Conservation (phyloP, 2,888 invertebrate genomes). For the Tipula confusa region DNA sequence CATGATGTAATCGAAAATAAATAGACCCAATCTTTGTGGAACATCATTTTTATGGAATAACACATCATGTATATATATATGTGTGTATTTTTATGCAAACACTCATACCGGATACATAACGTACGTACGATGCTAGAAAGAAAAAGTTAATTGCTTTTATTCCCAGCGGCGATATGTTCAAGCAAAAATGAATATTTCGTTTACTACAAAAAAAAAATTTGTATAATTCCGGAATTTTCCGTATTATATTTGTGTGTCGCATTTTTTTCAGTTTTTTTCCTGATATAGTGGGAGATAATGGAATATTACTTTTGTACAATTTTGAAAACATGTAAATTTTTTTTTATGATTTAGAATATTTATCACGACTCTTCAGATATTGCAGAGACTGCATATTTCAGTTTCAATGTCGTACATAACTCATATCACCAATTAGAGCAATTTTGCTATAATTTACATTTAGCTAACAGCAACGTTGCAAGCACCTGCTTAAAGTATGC, state of each 20-base stretch:
- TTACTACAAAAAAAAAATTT: background rate
- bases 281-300: background rate
- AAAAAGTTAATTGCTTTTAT: slow-evolving; percentile 17
- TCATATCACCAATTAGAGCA: no score
- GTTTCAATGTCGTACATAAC: no score
- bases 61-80: background rate
- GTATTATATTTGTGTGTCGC: background rate
- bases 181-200: background rate
- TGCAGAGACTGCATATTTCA: no score
- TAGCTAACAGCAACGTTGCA: no score
- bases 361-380: no score
- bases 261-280: background rate
- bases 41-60: background rate
- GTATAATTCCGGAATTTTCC: background rate
- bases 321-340: no score
- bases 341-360: no score
- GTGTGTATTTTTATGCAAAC: background rate
- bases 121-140: background rate
- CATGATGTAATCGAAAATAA: slow-evolving; percentile 16
- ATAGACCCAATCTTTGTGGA: slow-evolving; percentile 20
- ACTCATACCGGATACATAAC: background rate
- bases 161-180: background rate
- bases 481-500: no score
- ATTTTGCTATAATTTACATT: no score
- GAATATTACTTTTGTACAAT: background rate